Percentiles rank a stretch among this genome's conserved stretches.
Evolutionary conservation across 2,113 vertebrate species (phyloP).

Genomic region (Pycnonotus jocosus): DNA sequence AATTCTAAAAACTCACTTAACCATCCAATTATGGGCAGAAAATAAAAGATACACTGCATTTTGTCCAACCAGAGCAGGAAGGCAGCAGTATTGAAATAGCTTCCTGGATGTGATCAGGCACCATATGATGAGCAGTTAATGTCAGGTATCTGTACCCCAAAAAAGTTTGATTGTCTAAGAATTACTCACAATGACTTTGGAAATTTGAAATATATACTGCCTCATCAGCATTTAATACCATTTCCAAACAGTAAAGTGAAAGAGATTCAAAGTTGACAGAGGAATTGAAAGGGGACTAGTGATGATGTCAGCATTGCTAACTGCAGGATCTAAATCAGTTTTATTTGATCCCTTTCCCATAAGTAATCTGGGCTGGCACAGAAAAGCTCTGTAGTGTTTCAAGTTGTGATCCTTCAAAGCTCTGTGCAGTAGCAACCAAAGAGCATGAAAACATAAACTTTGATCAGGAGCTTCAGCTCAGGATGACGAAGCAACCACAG

Average conservation of each 20-base stretch:
- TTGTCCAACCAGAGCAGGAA: not conserved
- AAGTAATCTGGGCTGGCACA: not conserved
- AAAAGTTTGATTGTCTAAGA: not conserved
- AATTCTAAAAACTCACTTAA: not conserved
- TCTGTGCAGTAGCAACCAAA: not conserved
- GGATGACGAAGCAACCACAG: rapidly evolving
- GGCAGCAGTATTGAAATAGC: not conserved
- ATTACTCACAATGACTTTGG: not conserved
- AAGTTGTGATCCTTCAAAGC: constrained; percentile 14
- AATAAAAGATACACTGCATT: not conserved
- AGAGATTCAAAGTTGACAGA: not conserved
- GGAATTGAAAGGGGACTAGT: not conserved
- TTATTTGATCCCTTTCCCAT: constrained; percentile 26
- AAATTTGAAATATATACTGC: not conserved
- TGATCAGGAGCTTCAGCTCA: not conserved
- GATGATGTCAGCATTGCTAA: not conserved
- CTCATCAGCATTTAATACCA: not conserved
- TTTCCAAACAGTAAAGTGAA: not conserved
- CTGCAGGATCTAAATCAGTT: not conserved
- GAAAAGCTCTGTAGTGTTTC: not conserved
- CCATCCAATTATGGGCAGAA: rapidly evolving
- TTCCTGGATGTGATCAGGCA: not conserved
- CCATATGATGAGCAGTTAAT: not conserved
- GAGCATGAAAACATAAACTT: not conserved
- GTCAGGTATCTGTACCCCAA: not conserved